Conservation (phyloP, 2,113 vertebrate genomes). For the Syngnathus scovelli region DNA sequence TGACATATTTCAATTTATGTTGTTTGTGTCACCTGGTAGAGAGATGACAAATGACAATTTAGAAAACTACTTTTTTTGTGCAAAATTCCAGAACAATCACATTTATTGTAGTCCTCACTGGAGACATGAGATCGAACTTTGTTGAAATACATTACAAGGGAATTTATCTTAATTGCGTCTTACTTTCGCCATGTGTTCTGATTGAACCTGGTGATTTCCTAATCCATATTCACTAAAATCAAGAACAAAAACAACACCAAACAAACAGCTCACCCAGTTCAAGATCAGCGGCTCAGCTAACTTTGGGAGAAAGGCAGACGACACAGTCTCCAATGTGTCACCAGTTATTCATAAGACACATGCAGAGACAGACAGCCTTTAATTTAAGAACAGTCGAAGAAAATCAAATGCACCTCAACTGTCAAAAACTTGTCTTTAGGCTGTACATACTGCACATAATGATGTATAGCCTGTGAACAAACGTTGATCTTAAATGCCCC, state of each 20-base stretch:
- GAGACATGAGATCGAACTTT: background rate
- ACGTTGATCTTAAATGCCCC: no score
- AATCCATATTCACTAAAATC: no score
- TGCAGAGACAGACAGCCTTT: background rate
- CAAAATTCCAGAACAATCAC: background rate
- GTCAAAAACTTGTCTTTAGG: no score
- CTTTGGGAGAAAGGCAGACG: background rate
- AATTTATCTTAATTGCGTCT: background rate
- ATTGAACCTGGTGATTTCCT: no score
- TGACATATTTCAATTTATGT: conserved; percentile 10
- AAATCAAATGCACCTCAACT: no score
- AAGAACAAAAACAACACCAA: no score
- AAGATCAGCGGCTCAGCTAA: background rate
- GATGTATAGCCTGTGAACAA: no score
- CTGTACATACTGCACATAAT: no score
- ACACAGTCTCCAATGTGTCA: background rate
- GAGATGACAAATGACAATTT: background rate
- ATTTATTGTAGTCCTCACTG: no score
- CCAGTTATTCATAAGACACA: background rate
- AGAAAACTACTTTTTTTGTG: background rate
- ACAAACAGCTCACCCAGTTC: background rate
- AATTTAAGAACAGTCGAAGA: no score
- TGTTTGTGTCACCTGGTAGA: background rate
- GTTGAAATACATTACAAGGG: background rate
- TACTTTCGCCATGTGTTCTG: no score